Base-by-base conservation (phyloP, 2,888 invertebrate species). In the Erebia ligea region DNA sequence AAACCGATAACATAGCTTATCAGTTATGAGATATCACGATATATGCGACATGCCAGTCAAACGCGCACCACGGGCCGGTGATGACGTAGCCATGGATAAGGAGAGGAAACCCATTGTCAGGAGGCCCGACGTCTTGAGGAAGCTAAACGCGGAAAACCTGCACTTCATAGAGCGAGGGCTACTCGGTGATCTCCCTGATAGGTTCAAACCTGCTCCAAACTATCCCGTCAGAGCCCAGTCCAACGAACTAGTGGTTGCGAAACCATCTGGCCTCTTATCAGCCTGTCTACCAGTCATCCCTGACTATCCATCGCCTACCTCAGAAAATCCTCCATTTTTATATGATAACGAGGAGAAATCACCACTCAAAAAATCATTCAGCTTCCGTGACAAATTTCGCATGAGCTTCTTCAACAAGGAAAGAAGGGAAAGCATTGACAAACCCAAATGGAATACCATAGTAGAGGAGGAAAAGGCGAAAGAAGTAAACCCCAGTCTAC, bases 81-180 rank as follows among this genome's bases (percentile, higher is more conserved):
- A 85, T 87, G 89, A 90, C 92, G 89, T 85, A 79, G 80, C 76
- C 80, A 92, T 91, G 92, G 90, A 90, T 78, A 83, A 82, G 78
- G 87, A 88, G 75, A 90, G 86, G 75, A 89, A 82, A 76, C 81
- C 84, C 62, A 76, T 80, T 71, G 79, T 84, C 66, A 85, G 82
- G 79, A 87, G 85, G 77, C 84, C 90, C 48, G 87, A 88, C 75
- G 91, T 91, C 54, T 80, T 92, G 69, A 90, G 73, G 75, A 93
- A 92, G 78, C 82, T 92, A 15, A 92, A 90, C 77, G 82, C 87
- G 1, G 91, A 92, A 72, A 91, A 81, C 74, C 81, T 93, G 13
- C 81, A 85, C n/a, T 79, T 89, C 71, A 89, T 92, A 66, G 93
- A 93, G 77, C 79, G 92, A 34, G 91, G 92, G 19, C 82, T 93